Percentiles rank a stretch among this genome's conserved stretches.
These are phyloP conservation scores for Atractosteus spatula DNA, from an alignment of 2,113 vertebrate species.

Conservation along the genomic window DNA sequence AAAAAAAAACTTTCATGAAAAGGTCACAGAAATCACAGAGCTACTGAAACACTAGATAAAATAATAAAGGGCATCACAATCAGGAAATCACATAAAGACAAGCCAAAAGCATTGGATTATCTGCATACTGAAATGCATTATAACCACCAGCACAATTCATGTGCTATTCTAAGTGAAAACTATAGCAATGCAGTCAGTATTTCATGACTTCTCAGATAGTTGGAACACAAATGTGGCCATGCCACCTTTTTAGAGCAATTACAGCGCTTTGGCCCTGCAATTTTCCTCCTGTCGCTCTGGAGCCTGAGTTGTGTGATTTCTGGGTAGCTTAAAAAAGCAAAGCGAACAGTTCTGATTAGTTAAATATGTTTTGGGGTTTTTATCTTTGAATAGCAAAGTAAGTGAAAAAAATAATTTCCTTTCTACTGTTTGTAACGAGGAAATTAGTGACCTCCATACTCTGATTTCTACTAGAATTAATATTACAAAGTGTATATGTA, in stretches of 20 bases:
- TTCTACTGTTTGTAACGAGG: too few relatives aligned
- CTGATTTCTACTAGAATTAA: too few relatives aligned
- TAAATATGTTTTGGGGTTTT: too few relatives aligned
- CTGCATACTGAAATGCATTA: constrained; percentile 37
- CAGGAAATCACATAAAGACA: constrained; percentile 52
- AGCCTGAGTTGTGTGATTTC: too few relatives aligned
- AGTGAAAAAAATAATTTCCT: too few relatives aligned
- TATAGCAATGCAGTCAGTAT: constrained; percentile 38
- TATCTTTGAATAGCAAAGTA: too few relatives aligned
- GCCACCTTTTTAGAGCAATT: not conserved
- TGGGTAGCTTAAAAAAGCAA: too few relatives aligned
- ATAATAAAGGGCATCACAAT: constrained; percentile 64
- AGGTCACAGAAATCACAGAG: constrained; percentile 62
- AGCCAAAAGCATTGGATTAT: constrained; percentile 48
- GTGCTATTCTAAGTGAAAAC: constrained; percentile 40
- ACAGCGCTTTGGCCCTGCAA: too few relatives aligned
- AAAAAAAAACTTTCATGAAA: constrained; percentile 45
- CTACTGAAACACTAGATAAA: constrained; percentile 52
- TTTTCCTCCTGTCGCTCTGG: too few relatives aligned
- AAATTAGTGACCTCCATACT: too few relatives aligned
- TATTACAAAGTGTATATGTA: too few relatives aligned
- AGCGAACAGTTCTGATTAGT: too few relatives aligned
- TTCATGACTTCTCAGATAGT: constrained; percentile 36
- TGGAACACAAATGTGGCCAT: constrained; percentile 28
- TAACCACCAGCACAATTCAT: constrained; percentile 34